Evolutionary conservation across 2,888 invertebrate genomes (phyloP), one percentile per base, ranked within the genome.

Genomic region (Mesochorus sp.): DNA sequence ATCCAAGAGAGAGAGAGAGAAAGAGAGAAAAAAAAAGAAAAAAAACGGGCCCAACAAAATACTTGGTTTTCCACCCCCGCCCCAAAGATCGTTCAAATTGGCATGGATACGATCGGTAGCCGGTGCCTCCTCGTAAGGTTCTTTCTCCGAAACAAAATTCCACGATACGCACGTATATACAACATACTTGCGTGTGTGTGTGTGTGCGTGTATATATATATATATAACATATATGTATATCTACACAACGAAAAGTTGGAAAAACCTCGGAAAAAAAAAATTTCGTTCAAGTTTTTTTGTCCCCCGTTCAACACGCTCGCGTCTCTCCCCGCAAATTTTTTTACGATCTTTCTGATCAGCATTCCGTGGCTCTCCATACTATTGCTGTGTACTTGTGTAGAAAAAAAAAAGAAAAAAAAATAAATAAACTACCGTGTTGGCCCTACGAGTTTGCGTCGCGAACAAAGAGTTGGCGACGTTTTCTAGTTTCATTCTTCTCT

Each of bases 31-130:
- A 49, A 55, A 55, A 28, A 12, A 14, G 34, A 42, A 55, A 42
- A 68, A 70, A 64, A 72, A 86, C 85, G 83, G 84, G 82, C 83
- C 85, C 88, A 86, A 86, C 73, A 80, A 83, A 87, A 86, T 87
- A 87, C 82, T 82, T 84, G 81, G 39, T 71, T 53, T 47, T 37
- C 42, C 84, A 84, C 83, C 78, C 80, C 84, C 83, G 80, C 79
- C 75, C 70, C 37, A 17, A 66, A 66, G 74, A 71, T 74, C 66
- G 24, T 80, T 70, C 59, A 59, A 70, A 64, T 28, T 70, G 17
- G 47, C 34, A 57, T 49, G 62, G 47, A 39, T 42, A 42, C 21
- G 42, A 62, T 62, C 57, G 31, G 14, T 21, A 31, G 31, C 59
- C 68, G 78, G 31, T 74, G 42, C 44, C 34, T 59, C 39, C 21